Evolutionary conservation across 2,888 invertebrate species (phyloP), one percentile per base, ranked within the genome.

Genomic region (Tenthredo livida): DNA sequence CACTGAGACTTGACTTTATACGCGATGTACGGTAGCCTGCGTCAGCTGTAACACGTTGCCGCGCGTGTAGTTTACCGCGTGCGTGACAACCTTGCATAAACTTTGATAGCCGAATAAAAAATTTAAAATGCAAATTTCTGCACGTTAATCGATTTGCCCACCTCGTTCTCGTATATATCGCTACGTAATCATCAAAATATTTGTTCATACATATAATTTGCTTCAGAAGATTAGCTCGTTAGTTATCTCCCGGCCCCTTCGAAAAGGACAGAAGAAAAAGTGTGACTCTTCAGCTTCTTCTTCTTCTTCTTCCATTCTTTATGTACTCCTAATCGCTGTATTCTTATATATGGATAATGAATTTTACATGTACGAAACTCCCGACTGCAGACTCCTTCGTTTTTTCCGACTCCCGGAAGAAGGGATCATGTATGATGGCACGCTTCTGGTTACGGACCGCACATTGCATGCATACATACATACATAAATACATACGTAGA

Each of bases 71-170:
- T 70, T 70, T 70, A 73, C 43, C 73, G 73, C 40, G 73, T 73
- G 40, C 73, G 73, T 73, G 73, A 73, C 73, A 73, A 73, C 73
- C 73, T 73, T 73, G 73, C 73, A 43, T 73, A 73, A 73, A 73
- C n/a, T 61, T 73, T 73, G 40, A 73, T 73, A 73, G 73, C 43
- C 73, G 73, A 73, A 73, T 73, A 73, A 29, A 73, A 73, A 73
- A 7, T 73, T 25, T 43, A 10, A 43, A 40, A 73, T 73, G 12
- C 43, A 25, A 73, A 73, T 67, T 33, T 67, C 15, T 33, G 67
- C 73, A 73, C 73, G 43, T 40, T 37, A 43, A 43, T 40, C 9
- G n/a, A 43, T 43, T 40, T 43, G 9, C 12, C 25, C 25, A 61
- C 61, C 25, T 61, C 25, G 61, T 67, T 17, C 2, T 67, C 33